Conservation (phyloP, 2,113 vertebrate genomes). For the Uria aalge region DNA sequence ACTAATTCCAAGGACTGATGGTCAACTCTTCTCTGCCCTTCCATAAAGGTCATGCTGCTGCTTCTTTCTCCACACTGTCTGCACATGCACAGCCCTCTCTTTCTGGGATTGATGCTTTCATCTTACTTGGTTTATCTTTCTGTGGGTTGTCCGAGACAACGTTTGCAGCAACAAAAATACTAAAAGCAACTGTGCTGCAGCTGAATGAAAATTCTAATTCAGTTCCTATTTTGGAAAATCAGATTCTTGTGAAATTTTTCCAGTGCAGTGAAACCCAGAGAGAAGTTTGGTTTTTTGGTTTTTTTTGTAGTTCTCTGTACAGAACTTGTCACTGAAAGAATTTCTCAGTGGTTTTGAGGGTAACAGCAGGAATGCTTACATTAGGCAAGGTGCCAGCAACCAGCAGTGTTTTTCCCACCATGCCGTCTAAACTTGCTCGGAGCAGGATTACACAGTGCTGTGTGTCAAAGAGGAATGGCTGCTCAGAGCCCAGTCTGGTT, state of each 20-base stretch:
- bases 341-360: background rate
- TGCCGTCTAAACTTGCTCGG: constrained; percentile 37
- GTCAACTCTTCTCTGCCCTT: constrained; percentile 40
- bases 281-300: background rate
- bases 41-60: constrained; percentile 38
- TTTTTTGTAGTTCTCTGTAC: background rate
- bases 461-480: constrained; percentile 52
- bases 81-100: constrained; percentile 30
- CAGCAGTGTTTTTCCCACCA: constrained; percentile 51
- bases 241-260: background rate
- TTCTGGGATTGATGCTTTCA: constrained; percentile 28
- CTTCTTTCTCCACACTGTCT: constrained; percentile 41
- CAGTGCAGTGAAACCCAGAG: background rate
- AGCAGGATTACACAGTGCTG: constrained; percentile 14
- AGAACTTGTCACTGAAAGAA: constrained; percentile 14
- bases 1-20: constrained; percentile 40
- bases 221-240: background rate
- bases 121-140: constrained; percentile 12
- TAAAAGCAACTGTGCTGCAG: background rate
- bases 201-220: background rate
- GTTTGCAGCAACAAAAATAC: background rate
- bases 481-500: background rate
- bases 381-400: constrained; percentile 61
- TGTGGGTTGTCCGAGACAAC: background rate
- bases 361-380: constrained; percentile 47